Conservation (phyloP, 2,888 invertebrate species). For the Ashinkailepas kermadecensis region DNA sequence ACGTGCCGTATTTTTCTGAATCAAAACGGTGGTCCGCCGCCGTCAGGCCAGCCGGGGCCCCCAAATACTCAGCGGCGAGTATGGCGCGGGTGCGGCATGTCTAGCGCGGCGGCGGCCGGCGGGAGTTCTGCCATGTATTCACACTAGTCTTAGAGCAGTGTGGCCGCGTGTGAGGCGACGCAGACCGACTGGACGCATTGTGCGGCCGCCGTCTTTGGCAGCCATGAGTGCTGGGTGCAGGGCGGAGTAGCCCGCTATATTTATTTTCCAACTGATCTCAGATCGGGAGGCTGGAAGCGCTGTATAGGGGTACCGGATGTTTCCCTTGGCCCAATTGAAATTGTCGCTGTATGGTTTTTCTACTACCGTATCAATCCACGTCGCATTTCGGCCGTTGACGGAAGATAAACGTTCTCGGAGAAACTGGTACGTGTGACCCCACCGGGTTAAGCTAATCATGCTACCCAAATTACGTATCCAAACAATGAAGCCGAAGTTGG, state of each 20-base stretch:
- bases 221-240: not conserved
- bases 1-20: conserved; percentile 8
- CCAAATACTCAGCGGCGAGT: not conserved
- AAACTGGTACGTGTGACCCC: too few species aligned
- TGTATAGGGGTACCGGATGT: too few species aligned
- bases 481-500: too few species aligned
- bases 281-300: not conserved
- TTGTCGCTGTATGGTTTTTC: too few species aligned
- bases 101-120: not conserved
- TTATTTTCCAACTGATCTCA: conserved; percentile 19
- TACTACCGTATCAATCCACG: too few species aligned
- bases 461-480: too few species aligned
- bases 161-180: not conserved
- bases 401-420: too few species aligned
- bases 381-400: too few species aligned
- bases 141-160: not conserved
- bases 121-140: conserved; percentile 3
- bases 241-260: conserved; percentile 17
- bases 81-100: not conserved
- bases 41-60: not conserved
- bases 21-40: not conserved
- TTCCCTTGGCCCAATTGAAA: too few species aligned
- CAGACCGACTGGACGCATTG: too few species aligned
- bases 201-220: not conserved
- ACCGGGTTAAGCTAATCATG: too few species aligned